Evolutionary conservation across 1,140 invertebrate genomes (phyloP), one percentile per base, ranked within the genome.

Genomic region (Plodia interpunctella): DNA sequence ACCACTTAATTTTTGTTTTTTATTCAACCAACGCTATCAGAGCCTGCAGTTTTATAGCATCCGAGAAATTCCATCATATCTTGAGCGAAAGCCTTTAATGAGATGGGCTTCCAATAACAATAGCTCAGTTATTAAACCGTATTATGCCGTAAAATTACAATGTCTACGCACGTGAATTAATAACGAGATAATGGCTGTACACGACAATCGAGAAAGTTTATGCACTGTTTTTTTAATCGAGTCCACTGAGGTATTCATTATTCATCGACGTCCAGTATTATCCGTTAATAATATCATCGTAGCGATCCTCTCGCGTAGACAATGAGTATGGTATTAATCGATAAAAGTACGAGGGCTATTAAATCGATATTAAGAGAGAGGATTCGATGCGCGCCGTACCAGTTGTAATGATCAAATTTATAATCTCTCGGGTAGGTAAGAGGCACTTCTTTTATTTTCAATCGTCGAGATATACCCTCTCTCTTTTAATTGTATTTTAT

Each of bases 401-500:
- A 78, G 73, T 83, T 85, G 84, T 87, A 87, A 87, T 87, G 83
- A 83, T 86, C 80, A 78, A 83, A 88, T 87, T 88, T 87, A 89
- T 87, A 89, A 87, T 89, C 86, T 83, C 80, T 72, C 81, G 78
- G 72, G 86, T 89, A 87, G 84, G 86, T 89, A 89, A 85, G 78
- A 78, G 66, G 63, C 67, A 70, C 59, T 78, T 87, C 79, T 87
- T 88, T 87, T 85, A 83, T 87, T 86, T 87, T 87, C 63, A 76
- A 78, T 80, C 78, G 67, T 63, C 72, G 76, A 82, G 72, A 85
- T 83, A 80, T 81, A 75, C 78, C 78, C 78, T 87, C 81, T 89
- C 84, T 86, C 81, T 86, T 86, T 87, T 89, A 89, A 88, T 88
- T 88, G 86, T 88, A 88, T 88, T 88, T 88, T 87, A 87, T 87